These are phyloP conservation scores for Pipra filicauda DNA, from an alignment of 2,113 vertebrate genomes.

Conservation along the genomic window DNA sequence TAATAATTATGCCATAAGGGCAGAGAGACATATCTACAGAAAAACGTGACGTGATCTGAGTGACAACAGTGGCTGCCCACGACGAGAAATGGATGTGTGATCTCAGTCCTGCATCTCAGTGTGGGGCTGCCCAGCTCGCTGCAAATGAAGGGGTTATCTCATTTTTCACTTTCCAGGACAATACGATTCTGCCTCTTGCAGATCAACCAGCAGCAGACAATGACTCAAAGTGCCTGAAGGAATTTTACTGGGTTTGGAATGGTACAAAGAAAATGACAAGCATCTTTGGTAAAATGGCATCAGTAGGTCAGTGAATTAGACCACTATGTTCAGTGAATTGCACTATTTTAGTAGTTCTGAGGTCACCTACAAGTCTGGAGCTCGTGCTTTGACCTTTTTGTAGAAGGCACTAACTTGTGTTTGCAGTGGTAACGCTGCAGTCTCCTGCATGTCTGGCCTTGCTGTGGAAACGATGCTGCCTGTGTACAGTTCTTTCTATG, in stretches of 20 bases:
- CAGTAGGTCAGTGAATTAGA: neutral
- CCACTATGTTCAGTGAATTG: conserved; percentile 6
- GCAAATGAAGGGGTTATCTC: neutral
- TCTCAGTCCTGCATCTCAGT: neutral
- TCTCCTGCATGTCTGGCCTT: conserved; percentile 4
- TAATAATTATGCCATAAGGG: neutral
- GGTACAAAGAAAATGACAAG: neutral
- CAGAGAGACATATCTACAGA: neutral
- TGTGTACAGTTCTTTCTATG: neutral
- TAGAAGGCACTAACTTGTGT: conserved; percentile 13
- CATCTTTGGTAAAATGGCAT: neutral
- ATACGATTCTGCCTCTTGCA: neutral
- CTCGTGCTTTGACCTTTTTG: conserved; percentile 39
- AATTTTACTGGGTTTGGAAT: neutral
- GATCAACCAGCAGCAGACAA: neutral
- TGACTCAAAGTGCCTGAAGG: neutral
- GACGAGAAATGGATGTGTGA: neutral
- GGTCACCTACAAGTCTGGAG: conserved; percentile 33
- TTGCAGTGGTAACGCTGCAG: neutral
- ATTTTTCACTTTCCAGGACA: neutral
- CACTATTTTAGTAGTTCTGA: conserved; percentile 31
- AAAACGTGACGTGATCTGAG: neutral
- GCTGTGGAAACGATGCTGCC: neutral
- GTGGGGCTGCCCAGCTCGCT: neutral
- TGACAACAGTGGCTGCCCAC: neutral